Conservation (phyloP, 2,797 vertebrate genomes). For the Caiman crocodilus region DNA sequence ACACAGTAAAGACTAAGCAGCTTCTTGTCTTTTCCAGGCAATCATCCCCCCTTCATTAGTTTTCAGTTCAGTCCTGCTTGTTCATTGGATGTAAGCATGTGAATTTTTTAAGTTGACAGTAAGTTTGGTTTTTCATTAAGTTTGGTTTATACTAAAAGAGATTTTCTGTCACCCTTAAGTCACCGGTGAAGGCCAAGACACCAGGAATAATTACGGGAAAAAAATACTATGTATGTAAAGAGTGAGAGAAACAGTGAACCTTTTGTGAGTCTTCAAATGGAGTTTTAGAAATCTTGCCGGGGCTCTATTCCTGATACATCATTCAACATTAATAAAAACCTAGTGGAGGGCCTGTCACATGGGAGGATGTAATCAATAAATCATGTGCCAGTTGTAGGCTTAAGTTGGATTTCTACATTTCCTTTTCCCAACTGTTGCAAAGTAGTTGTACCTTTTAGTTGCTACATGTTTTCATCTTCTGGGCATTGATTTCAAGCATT, state of each 20-base stretch:
- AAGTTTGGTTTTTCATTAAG: background rate
- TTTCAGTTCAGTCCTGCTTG: background rate
- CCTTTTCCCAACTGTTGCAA: background rate
- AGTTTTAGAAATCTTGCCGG: background rate
- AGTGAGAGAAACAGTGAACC: constrained; percentile 40
- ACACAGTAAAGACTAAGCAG: background rate
- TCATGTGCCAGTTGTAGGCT: background rate
- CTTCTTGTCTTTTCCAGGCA: background rate
- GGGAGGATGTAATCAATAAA: background rate
- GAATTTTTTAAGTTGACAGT: background rate
- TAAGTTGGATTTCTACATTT: background rate
- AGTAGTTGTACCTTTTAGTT: background rate
- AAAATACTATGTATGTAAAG: constrained; percentile 39
- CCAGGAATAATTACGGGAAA: constrained; percentile 33
- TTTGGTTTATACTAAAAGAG: constrained; percentile 26
- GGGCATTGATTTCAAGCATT: background rate
- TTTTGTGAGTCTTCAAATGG: constrained; percentile 41
- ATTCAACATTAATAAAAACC: background rate
- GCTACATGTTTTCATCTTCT: accelerated
- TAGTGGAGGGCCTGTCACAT: constrained; percentile 16
- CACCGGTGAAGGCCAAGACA: background rate
- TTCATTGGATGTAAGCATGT: background rate
- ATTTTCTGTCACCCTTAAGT: background rate
- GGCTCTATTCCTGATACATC: constrained; percentile 4
- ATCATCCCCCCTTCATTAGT: background rate